Evolutionary conservation across 2,797 vertebrate genomes (phyloP), one percentile per base, ranked within the genome.

Genomic region (Neosalanx taihuensis): DNA sequence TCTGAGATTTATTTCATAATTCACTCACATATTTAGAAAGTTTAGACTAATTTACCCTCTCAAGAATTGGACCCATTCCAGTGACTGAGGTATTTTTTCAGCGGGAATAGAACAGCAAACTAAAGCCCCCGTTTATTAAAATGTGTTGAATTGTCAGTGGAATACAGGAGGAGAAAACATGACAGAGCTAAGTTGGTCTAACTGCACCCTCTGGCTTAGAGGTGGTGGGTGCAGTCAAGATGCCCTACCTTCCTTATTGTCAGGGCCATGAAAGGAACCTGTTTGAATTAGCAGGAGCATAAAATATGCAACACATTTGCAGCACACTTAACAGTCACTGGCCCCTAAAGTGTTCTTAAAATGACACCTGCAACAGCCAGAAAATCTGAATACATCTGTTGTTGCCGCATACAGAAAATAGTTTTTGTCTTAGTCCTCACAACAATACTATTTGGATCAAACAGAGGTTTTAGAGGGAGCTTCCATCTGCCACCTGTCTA

Each of bases 61-160:
- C 60, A 13, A 15, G 76, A 85, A 87, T 87, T 85, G 83, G 81
- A 83, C 81, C 82, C 84, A 71, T 64, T 84, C 82, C 79, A 83
- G 78, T 53, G 78, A 70, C 41, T 23, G 70, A 83, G 82, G 12
- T 74, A 66, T 73, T 76, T 31, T 3, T 81, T 81, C 72, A 72
- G 73, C 65, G 61, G 71, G 29, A 72, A 78, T 77, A 67, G 49
- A 63, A 64, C 64, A 51, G 35, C 26, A 30, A 41, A 64, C n/a
- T n/a, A n/a, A n/a, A n/a, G 59, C 64, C n/a, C 13, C 56, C 1
- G 15, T 74, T 77, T 31, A 23, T 1, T 31, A 17, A 69, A 49
- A 72, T 67, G 69, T 71, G 63, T 64, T 67, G 72, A 69, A 56
- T 71, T 73, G 77, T 80, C 61, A 75, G 58, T 75, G 65, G 73